Evolutionary conservation across 2,113 vertebrate species (phyloP).

Genomic region (Zootoca vivipara): DNA sequence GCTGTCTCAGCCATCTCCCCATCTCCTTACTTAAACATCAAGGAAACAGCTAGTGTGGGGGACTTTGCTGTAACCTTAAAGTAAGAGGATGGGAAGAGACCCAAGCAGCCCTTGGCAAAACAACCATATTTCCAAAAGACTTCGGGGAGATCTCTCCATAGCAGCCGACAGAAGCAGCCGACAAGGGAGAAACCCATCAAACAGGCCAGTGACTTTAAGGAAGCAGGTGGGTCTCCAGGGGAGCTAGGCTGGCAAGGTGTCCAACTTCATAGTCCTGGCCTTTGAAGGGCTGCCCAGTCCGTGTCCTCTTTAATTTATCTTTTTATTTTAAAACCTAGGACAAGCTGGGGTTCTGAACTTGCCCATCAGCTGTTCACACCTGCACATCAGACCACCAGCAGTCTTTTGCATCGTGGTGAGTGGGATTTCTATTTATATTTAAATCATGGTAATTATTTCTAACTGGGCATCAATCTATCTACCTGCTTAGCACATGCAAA

Average conservation of each 20-base stretch:
- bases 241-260: background rate
- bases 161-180: background rate
- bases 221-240: background rate
- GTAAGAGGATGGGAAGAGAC: slow-evolving; percentile 15
- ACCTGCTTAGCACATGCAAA: background rate
- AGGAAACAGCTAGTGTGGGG: background rate
- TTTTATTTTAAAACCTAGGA: no score
- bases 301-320: background rate
- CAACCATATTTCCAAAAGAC: background rate
- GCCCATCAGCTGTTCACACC: no score
- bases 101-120: background rate
- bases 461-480: background rate
- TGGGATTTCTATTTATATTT: background rate
- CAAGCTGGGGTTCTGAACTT: no score
- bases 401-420: no score
- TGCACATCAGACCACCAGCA: no score
- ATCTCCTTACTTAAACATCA: background rate
- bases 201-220: no score
- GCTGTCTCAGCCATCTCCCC: background rate
- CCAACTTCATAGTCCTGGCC: background rate
- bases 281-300: background rate
- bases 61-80: slow-evolving; percentile 1
- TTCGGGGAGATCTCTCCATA: background rate
- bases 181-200: no score
- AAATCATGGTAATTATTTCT: background rate